A percentile compares a stretch with the other conserved stretches of the same genome.
These are phyloP conservation scores for Aegithalos caudatus DNA, from an alignment of 2,113 vertebrate genomes.

Conservation along the genomic window DNA sequence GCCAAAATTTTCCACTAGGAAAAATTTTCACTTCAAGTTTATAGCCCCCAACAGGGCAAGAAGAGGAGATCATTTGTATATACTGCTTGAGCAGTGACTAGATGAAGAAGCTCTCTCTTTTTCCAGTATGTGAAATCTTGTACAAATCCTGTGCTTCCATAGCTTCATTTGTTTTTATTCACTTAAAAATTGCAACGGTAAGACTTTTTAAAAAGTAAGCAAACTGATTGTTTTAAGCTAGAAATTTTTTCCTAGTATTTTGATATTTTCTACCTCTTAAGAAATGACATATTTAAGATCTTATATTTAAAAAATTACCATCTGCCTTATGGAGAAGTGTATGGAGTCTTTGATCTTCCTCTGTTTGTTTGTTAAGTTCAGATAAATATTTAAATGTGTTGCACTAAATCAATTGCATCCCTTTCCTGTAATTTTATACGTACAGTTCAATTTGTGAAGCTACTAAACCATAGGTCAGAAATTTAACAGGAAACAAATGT, in stretches of 20 bases:
- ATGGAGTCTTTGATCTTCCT: conserved; percentile 55
- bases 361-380: conserved; percentile 41
- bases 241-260: conserved; percentile 59
- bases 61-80: neutral
- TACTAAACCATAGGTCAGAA: neutral
- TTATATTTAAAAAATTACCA: conserved; percentile 68
- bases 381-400: conserved; percentile 38
- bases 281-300: conserved; percentile 61
- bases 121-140: neutral
- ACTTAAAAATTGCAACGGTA: conserved; percentile 20
- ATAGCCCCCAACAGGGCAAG: neutral
- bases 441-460: neutral
- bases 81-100: conserved; percentile 21
- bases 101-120: conserved; percentile 27
- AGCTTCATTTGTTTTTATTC: conserved; percentile 44
- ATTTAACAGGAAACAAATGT: conserved; percentile 18
- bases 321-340: conserved; percentile 76
- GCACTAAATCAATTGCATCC: conserved; percentile 15
- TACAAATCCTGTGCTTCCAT: conserved; percentile 53
- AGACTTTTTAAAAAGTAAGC: conserved; percentile 55
- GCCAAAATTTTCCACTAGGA: conserved; percentile 17
- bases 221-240: conserved; percentile 61
- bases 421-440: conserved; percentile 9
- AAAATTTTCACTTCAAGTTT: neutral
- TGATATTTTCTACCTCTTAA: conserved; percentile 79